phyloP scores from a whole-genome alignment of 2,888 invertebrate genomes.

The Asteroscopus sphinx region DNA sequence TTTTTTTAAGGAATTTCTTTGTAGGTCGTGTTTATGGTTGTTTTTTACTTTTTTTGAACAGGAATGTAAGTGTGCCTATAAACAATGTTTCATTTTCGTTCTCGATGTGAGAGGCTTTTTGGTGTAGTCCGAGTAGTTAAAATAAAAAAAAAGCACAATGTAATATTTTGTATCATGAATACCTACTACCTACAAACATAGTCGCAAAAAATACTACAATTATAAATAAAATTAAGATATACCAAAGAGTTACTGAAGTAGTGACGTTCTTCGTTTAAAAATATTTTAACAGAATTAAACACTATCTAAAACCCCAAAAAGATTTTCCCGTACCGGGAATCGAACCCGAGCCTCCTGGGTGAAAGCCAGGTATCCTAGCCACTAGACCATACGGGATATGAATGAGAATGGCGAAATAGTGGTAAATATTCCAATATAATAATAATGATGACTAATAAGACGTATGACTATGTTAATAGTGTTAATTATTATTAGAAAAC shows the following conservation, averaged over 20 bases:
- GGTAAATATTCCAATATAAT: background rate
- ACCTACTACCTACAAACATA: no score
- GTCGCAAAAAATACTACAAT: no score
- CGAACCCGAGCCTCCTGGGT: constrained; percentile 94
- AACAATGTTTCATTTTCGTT: constrained; percentile 2
- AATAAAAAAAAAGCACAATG: no score
- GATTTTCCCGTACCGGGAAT: constrained; percentile 92
- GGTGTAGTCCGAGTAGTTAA: no score
- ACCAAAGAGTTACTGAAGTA: no score
- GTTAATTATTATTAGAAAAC: no score
- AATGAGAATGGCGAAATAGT: accelerated
- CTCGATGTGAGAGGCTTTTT: background rate
- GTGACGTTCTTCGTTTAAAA: no score
- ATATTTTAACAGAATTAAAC: no score
- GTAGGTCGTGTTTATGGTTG: background rate
- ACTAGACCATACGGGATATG: constrained; percentile 91
- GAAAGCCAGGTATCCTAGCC: constrained; percentile 93
- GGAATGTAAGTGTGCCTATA: background rate
- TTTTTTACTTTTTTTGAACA: background rate
- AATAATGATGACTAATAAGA: no score
- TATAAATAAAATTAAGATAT: no score
- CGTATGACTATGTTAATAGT: no score
- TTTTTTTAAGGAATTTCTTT: background rate
- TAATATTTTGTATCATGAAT: no score
- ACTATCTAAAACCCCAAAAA: constrained; percentile 29